phyloP scores from a whole-genome alignment of 2,888 invertebrate genomes.

The Synergus gifuensis region DNA sequence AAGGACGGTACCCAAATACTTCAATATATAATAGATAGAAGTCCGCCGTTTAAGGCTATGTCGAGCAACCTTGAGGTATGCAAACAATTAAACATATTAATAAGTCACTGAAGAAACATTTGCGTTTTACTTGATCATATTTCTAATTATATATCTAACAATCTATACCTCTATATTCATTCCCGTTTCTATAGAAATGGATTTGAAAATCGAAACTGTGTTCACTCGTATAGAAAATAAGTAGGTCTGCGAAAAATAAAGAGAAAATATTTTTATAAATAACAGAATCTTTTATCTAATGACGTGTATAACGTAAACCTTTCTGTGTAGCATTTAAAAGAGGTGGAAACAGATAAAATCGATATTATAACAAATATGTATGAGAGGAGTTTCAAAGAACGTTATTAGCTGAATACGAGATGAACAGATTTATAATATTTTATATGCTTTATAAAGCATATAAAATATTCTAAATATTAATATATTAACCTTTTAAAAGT shows the following conservation, averaged over 20 bases:
- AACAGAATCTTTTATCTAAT: slow-evolving; percentile 10
- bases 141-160: no score
- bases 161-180: neutral
- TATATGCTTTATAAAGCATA: no score
- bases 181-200: neutral
- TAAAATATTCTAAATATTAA: no score
- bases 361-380: slow-evolving; percentile 16
- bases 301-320: slow-evolving; percentile 12
- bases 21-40: slow-evolving; percentile 87
- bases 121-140: no score
- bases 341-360: slow-evolving; percentile 5
- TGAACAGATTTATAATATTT: neutral
- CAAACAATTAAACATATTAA: neutral
- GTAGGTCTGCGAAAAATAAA: slow-evolving; percentile 25
- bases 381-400: neutral
- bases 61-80: slow-evolving; percentile 70
- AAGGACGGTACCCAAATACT: slow-evolving; percentile 86
- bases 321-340: neutral
- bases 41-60: slow-evolving; percentile 85
- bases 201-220: neutral
- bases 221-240: neutral
- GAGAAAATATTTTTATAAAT: slow-evolving; percentile 31
- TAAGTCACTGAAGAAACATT: no score
- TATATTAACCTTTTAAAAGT: neutral
- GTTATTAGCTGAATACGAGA: neutral